Base-by-base conservation (phyloP, 1,140 invertebrate species). In the Philotrypesis tridentata region DNA sequence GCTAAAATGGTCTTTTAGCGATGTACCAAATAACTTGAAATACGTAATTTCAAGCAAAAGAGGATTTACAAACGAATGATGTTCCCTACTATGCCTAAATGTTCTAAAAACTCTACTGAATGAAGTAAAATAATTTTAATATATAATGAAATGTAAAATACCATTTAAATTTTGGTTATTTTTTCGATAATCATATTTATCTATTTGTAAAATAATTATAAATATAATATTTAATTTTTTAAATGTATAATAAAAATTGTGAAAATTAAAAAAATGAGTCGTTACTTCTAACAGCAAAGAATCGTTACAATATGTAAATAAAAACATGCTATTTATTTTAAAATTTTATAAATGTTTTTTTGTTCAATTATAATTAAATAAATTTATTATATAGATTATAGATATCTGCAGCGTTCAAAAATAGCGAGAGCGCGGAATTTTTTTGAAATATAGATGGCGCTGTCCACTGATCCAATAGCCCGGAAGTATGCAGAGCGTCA, bases 191-290 rank as follows among this genome's bases (percentile, higher is more conserved):
- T 40, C 23, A 65, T 65, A 65, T 43, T 43, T 63, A 80, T 29
- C 43, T 80, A 74, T 68, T 74, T 80, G 37, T 80, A 80, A 65
- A 73, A 55, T 65, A 80, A 80, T 72, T 72, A 40, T 70, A 78
- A 40, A 72, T 72, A 61, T 79, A 79, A 71, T 80, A 74, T 67
- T 67, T 74, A 65, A 80, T 70, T 80, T 80, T 80, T 73, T 73
- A 75, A 80, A 67, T 80, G 72, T 80, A 33, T 68, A 80, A 75
- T 80, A 80, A 80, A 67, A 65, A 67, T 12, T 11, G 43, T 27
- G 12, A 74, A 80, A 7, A 23, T 31, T 9, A 73, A 25, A 67
- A 23, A 23, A 63, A 29, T 27, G 21, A 74, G 17, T 55, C 27
- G n/a, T 72, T 55, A 55, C n/a, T 55, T 55, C 1, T 17, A 55